These are phyloP conservation scores for Dryas iulia DNA, from an alignment of 1,140 invertebrate species.

Conservation along the genomic window DNA sequence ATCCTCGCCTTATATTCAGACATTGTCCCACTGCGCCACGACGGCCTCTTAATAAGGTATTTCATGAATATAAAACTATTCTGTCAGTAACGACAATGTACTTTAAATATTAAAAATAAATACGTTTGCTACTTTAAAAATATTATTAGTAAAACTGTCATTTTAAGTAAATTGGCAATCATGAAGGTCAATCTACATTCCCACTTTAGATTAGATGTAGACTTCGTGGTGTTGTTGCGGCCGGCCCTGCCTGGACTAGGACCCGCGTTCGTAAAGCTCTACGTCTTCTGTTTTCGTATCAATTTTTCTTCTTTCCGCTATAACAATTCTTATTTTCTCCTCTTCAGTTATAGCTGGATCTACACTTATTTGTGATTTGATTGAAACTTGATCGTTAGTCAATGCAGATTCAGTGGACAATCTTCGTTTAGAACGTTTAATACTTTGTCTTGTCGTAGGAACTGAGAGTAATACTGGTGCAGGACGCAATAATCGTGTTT, in stretches of 20 bases:
- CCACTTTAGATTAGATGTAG: slow-evolving; percentile 58
- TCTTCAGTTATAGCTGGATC: slow-evolving; percentile 65
- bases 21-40: too few species aligned
- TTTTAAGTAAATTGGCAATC: slow-evolving; percentile 5
- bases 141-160: background rate
- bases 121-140: too few species aligned
- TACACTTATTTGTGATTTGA: slow-evolving; percentile 46
- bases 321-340: slow-evolving; percentile 76
- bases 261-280: slow-evolving; percentile 68
- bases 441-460: slow-evolving; percentile 55
- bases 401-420: slow-evolving; percentile 57
- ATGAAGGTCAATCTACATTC: slow-evolving; percentile 29
- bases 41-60: too few species aligned
- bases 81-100: background rate
- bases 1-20: too few species aligned
- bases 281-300: slow-evolving; percentile 71
- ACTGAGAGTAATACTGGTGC: slow-evolving; percentile 60
- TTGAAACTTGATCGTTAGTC: slow-evolving; percentile 49
- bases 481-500: slow-evolving; percentile 62
- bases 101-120: too few species aligned
- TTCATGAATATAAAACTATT: too few species aligned
- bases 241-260: slow-evolving; percentile 77
- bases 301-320: slow-evolving; percentile 75
- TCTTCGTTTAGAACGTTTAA: slow-evolving; percentile 55
- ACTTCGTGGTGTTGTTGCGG: slow-evolving; percentile 76